Percentiles rank a stretch among this genome's conserved stretches.
Evolutionary conservation across 1,140 invertebrate species (phyloP).

Genomic region (Trachymyrmex septentrionalis): DNA sequence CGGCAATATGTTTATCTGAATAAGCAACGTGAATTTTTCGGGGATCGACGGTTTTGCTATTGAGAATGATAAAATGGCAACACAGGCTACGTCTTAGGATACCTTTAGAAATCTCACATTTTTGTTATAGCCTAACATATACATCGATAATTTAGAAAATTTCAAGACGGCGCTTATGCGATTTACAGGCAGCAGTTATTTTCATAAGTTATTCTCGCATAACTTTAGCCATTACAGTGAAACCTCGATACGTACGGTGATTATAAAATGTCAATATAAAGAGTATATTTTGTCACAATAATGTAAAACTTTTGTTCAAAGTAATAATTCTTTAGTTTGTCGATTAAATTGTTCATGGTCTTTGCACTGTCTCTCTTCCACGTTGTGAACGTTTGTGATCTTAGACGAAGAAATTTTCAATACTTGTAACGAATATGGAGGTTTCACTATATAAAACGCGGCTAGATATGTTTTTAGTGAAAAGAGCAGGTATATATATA

Average conservation of each 20-base stretch:
- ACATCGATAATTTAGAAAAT: conserved; percentile 41
- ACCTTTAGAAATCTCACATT: conserved; percentile 79
- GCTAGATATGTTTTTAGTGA: conserved; percentile 53
- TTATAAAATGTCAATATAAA: not conserved
- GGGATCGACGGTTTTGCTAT: conserved; percentile 63
- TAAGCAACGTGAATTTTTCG: conserved; percentile 65
- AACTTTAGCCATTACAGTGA: conserved; percentile 43
- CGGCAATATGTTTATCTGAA: conserved; percentile 71
- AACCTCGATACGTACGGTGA: not conserved
- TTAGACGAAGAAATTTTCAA: not conserved
- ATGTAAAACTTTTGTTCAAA: not conserved
- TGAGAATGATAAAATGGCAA: conserved; percentile 36
- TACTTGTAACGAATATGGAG: conserved; percentile 20
- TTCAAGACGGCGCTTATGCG: conserved; percentile 22
- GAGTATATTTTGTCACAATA: not conserved
- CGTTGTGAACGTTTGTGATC: not conserved
- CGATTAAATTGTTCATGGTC: not conserved
- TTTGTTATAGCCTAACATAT: conserved; percentile 47
- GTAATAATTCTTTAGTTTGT: not conserved
- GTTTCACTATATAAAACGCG: conserved; percentile 52
- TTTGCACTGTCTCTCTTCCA: not conserved
- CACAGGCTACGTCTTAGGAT: conserved; percentile 77
- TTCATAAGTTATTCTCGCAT: conserved; percentile 56
- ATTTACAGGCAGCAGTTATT: conserved; percentile 19
- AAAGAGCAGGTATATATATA: conserved; percentile 62